Base-by-base conservation (phyloP, 2,113 vertebrate species). In the Zosterops lateralis region DNA sequence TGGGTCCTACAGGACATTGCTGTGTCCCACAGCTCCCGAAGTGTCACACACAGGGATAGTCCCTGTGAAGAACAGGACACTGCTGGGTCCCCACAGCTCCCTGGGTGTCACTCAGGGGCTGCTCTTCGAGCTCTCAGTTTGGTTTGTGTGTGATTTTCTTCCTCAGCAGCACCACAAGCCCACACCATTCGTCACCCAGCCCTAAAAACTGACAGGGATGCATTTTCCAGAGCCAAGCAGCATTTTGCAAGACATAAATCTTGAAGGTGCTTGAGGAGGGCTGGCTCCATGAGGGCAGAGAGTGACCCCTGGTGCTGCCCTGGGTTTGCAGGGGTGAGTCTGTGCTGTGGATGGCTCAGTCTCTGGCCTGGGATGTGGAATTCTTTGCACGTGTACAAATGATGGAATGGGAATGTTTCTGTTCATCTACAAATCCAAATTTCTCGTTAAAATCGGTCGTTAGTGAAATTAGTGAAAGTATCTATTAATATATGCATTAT, bases 401-500 rank as follows among this genome's bases (percentile, higher is more conserved):
- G 84, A 87, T 40, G 60, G 68, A 64, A 75, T 3, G 10, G 48
- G 48, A 58, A 88, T 51, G 64, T 51, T 96, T 79, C 87, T 85
- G 54, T 90, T 95, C 87, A 58, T 83, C 90, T 88, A 47, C 88
- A 84, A 93, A 92, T 76, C 92, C 82, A 95, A 95, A 96, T 94
- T 93, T 92, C 90, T 90, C 26, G n/a, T 96, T 96, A 94, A 91
- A 95, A 89, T 67, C 68, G 82, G 70, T 78, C 91, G 72, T 95
- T 93, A 95, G 71, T 80, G 84, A 89, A 95, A 95, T 95, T 92
- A 96, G 82, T 88, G 65, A 10, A 93, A 92, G 90, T 66, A 88
- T 71, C 93, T 95, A 77, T 90, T 97, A 95, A 96, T 91, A 84
- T n/a, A 45, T 61, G 51, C 81, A 87, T 91, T 89, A 96, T 77